phyloP scores from a whole-genome alignment of 2,113 vertebrate species.

The Hystrix cristata region DNA sequence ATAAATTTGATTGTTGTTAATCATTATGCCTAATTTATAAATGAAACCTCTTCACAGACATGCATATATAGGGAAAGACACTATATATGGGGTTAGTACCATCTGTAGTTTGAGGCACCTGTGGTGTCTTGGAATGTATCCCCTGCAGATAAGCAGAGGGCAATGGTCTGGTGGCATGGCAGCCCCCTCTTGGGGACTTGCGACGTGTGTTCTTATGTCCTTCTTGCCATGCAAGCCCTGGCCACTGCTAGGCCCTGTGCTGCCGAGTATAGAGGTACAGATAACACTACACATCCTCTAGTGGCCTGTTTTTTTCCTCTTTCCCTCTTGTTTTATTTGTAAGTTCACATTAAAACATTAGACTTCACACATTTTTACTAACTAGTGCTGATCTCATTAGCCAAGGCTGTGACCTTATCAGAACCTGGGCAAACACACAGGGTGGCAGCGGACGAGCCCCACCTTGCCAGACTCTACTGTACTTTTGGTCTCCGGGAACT shows the following conservation, averaged over 20 bases:
- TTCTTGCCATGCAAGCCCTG: background rate
- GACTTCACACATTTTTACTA: background rate
- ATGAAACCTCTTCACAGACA: background rate
- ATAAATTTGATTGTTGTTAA: background rate
- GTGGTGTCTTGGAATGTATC: too few relatives aligned
- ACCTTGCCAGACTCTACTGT: background rate
- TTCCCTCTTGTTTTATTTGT: constrained; percentile 10
- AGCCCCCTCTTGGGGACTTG: background rate
- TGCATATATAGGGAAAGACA: background rate
- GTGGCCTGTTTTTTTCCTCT: background rate
- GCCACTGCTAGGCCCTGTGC: background rate
- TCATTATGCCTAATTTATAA: background rate
- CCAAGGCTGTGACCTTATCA: background rate
- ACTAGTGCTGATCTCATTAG: constrained; percentile 8
- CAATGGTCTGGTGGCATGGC: background rate
- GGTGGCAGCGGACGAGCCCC: background rate
- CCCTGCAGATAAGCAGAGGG: background rate
- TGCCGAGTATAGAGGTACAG: background rate
- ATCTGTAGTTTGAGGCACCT: background rate
- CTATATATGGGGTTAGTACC: background rate
- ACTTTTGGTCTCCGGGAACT: background rate
- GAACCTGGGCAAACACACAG: background rate
- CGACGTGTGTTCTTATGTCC: background rate
- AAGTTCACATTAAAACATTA: background rate
- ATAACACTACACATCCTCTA: background rate